Evolutionary conservation across 2,888 invertebrate genomes (phyloP).

Genomic region (Dolichomitus sp.): DNA sequence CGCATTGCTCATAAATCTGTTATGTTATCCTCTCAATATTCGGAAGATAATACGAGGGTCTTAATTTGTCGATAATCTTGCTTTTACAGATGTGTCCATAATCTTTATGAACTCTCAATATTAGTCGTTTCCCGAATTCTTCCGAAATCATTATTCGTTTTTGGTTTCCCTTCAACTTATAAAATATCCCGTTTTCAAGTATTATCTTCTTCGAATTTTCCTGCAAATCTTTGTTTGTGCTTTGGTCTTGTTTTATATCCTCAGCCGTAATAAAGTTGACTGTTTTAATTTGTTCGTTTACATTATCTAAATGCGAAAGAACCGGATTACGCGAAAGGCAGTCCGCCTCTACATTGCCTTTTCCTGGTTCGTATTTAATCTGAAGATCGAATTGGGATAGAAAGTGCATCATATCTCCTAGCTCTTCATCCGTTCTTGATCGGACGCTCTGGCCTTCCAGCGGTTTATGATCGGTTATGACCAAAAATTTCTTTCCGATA

Average conservation of each 20-base stretch:
- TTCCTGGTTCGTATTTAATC: conserved; percentile 65
- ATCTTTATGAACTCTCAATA: conserved; percentile 43
- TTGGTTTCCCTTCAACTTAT: conserved; percentile 41
- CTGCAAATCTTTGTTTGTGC: conserved; percentile 44
- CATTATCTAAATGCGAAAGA: conserved; percentile 40
- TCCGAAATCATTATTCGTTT: conserved; percentile 59
- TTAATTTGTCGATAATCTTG: conserved; percentile 45
- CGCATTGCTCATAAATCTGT: conserved; percentile 43
- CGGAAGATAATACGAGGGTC: neutral
- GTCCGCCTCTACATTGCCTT: conserved; percentile 61
- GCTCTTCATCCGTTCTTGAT: conserved; percentile 66
- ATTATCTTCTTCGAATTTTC: conserved; percentile 41
- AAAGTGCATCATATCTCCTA: conserved; percentile 58
- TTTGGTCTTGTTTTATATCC: conserved; percentile 58
- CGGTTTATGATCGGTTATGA: conserved; percentile 66
- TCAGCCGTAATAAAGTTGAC: conserved; percentile 58
- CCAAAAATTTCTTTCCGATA: conserved; percentile 63
- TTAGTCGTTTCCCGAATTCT: conserved; percentile 55
- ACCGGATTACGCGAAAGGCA: conserved; percentile 63
- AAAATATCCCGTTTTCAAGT: conserved; percentile 50
- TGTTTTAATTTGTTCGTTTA: conserved; percentile 58
- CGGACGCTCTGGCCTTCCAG: conserved; percentile 59
- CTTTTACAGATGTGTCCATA: conserved; percentile 38
- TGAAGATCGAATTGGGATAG: conserved; percentile 63
- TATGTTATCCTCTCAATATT: conserved; percentile 49